Evolutionary conservation across 2,888 invertebrate species (phyloP).

Genomic region (Argyresthia goedartella): DNA sequence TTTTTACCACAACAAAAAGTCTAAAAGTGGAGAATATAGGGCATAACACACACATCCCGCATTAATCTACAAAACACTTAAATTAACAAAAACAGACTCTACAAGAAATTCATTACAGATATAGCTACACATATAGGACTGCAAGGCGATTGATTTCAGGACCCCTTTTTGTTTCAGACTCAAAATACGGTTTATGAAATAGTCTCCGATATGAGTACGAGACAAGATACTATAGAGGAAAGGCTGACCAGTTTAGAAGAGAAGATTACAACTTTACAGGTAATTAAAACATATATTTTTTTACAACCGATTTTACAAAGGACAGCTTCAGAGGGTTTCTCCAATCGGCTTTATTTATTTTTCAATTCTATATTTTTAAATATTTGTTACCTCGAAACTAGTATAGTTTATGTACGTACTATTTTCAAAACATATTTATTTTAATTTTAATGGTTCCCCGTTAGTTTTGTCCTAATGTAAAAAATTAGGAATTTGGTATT

Average conservation of each 20-base stretch:
- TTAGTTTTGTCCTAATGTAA: too few relatives aligned
- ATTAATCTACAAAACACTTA: background rate
- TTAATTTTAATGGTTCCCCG: too few relatives aligned
- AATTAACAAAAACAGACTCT: conserved; percentile 13
- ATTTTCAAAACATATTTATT: too few relatives aligned
- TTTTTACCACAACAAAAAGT: too few relatives aligned
- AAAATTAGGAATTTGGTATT: too few relatives aligned
- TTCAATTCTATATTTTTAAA: too few relatives aligned
- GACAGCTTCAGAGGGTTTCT: background rate
- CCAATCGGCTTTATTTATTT: too few relatives aligned
- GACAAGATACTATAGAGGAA: conserved; percentile 94
- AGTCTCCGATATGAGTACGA: conserved; percentile 96
- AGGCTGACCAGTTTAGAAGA: conserved; percentile 94
- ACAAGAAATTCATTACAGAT: conserved; percentile 20
- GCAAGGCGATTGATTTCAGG: conserved; percentile 69
- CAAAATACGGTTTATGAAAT: conserved; percentile 98
- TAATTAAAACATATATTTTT: conserved; percentile 25
- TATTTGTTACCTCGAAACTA: too few relatives aligned
- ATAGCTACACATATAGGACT: conserved; percentile 49
- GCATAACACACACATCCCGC: background rate
- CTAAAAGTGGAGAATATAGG: too few relatives aligned
- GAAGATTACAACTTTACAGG: conserved; percentile 86
- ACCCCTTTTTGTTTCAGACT: conserved; percentile 82
- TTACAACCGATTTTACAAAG: background rate
- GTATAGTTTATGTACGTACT: too few relatives aligned